A percentile compares a stretch with the other conserved stretches of the same genome.
These are phyloP conservation scores for Melanostoma mellinum DNA, from an alignment of 2,888 invertebrate species.

Conservation along the genomic window DNA sequence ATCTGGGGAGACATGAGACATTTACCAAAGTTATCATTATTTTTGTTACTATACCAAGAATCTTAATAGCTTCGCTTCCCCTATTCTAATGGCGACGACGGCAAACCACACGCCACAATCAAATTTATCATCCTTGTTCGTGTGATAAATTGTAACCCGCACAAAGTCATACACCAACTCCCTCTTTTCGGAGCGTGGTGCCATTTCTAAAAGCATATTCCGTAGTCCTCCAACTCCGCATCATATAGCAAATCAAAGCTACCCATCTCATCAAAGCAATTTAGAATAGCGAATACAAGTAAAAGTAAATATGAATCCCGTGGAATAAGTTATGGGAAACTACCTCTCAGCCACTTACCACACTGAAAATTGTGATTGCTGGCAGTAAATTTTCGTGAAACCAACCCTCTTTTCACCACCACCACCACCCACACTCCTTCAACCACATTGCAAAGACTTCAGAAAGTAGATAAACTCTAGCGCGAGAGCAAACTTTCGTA, in stretches of 20 bases:
- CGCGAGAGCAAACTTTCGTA: slow-evolving; percentile 62
- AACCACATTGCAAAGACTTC: slow-evolving; percentile 33
- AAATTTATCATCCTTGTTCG: no score
- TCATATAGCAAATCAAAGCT: slow-evolving; percentile 5
- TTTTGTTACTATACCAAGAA: no score
- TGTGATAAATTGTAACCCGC: neutral
- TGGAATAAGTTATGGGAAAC: slow-evolving; percentile 41
- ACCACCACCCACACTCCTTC: neutral
- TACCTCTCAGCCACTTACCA: slow-evolving; percentile 59
- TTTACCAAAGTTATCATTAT: no score
- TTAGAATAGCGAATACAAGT: neutral
- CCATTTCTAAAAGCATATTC: no score
- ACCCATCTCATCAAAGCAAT: neutral
- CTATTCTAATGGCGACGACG: no score
- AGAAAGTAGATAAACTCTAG: slow-evolving; percentile 51
- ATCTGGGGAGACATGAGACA: no score
- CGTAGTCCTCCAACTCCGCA: no score
- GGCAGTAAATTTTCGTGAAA: slow-evolving; percentile 59
- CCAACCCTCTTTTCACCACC: slow-evolving; percentile 6
- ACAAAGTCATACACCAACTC: neutral
- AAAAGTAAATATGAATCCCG: slow-evolving; percentile 26
- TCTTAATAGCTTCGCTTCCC: no score
- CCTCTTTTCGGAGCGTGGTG: no score
- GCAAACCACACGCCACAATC: no score
- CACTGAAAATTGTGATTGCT: slow-evolving; percentile 68